Conservation (phyloP, 2,797 vertebrate species). For the Smutsia gigantea region DNA sequence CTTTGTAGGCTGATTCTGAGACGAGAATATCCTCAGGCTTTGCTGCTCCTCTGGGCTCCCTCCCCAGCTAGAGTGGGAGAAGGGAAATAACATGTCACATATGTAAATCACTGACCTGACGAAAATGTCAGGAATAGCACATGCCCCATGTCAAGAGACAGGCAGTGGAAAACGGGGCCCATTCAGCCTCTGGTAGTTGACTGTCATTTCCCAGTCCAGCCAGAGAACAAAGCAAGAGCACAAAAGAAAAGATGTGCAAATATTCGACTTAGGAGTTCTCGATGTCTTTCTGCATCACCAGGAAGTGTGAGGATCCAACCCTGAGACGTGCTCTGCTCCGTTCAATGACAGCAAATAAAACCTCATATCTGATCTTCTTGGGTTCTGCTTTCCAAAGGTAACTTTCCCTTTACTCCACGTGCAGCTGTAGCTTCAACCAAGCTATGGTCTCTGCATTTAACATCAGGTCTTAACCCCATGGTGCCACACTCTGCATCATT, state of each 20-base stretch:
- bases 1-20: not conserved
- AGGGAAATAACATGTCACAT: fast-evolving
- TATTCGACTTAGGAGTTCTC: fast-evolving
- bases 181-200: not conserved
- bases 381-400: not conserved
- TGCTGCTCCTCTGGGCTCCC: fast-evolving
- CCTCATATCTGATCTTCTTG: fast-evolving
- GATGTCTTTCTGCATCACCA: not conserved
- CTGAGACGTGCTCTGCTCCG: fast-evolving
- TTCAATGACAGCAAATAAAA: not conserved
- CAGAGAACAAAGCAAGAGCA: not conserved
- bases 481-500: not conserved
- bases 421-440: not conserved
- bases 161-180: not conserved
- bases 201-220: not conserved
- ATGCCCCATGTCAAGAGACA: not conserved
- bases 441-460: not conserved
- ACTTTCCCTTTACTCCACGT: fast-evolving
- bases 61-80: no score
- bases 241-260: not conserved
- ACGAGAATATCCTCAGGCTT: no score
- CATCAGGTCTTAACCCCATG: not conserved
- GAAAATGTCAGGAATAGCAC: not conserved
- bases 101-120: not conserved
- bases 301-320: fast-evolving